These are phyloP conservation scores for Digitonthophagus gazella DNA, from an alignment of 2,888 invertebrate genomes.

Conservation along the genomic window DNA sequence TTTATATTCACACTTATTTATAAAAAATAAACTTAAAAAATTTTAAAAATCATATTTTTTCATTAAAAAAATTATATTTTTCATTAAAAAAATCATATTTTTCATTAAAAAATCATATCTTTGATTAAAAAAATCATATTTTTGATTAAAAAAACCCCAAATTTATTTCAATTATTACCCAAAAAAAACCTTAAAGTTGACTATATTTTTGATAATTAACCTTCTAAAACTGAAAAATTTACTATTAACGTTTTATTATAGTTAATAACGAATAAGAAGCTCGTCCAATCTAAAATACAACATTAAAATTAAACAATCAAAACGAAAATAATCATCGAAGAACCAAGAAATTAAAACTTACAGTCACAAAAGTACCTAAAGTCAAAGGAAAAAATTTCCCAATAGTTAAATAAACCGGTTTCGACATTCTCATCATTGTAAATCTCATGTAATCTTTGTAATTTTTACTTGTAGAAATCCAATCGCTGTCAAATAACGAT, in stretches of 20 bases:
- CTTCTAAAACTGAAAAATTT: too few relatives aligned
- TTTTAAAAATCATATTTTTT: too few relatives aligned
- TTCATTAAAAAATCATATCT: too few relatives aligned
- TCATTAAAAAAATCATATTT: too few relatives aligned
- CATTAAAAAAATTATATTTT: too few relatives aligned
- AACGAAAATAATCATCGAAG: not conserved
- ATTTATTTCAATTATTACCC: too few relatives aligned
- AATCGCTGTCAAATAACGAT: constrained; percentile 34
- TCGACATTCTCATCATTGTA: constrained; percentile 36
- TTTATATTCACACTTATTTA: too few relatives aligned
- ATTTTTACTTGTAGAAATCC: constrained; percentile 30
- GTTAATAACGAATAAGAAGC: constrained; percentile 33
- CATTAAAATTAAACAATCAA: not conserved
- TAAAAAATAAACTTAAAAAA: too few relatives aligned
- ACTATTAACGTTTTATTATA: constrained; percentile 27
- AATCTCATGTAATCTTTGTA: constrained; percentile 35
- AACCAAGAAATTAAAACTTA: constrained; percentile 24
- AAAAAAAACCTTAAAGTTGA: too few relatives aligned
- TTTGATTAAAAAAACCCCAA: too few relatives aligned
- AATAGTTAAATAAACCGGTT: constrained; percentile 35
- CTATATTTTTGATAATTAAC: too few relatives aligned
- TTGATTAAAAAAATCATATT: too few relatives aligned
- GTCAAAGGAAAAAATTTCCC: constrained; percentile 37
- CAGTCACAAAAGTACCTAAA: constrained; percentile 34
- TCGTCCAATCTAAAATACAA: constrained; percentile 30